Base-by-base conservation (phyloP, 2,113 vertebrate genomes). In the Pardalotus punctatus region DNA sequence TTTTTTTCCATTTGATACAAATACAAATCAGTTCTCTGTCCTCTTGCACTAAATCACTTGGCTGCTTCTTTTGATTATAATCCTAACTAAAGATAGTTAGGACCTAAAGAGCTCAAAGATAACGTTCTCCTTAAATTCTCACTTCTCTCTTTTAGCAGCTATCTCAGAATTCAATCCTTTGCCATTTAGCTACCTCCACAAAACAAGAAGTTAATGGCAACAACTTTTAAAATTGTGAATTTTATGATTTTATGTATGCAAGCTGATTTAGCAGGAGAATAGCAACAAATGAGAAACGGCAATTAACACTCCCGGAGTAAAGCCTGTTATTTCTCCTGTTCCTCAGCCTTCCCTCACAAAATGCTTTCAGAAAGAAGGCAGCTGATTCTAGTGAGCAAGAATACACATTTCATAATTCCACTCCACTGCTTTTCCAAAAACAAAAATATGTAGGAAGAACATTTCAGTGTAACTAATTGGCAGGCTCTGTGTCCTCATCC, bases 271-370 rank as follows among this genome's bases (percentile, higher is more conserved):
- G 93, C 67, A 93, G 82, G 90, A 95, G 93, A 96, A 95, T 90
- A 82, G 95, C 92, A 96, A 96, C 95, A 96, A 94, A 97, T 94
- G 93, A 96, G 96, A 96, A 96, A 95, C 61, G 92, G 96, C 92
- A 96, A 97, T 96, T 94, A 96, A 94, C 90, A 94, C 88, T 96
- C 85, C 64, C 71, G 0, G 92, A 86, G 94, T 28, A 83, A 93
- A 96, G 88, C 60, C 93, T 97, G 88, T 77, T 93, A 97, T 96
- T 96, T 96, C 88, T 97, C 85, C 60, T 92, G 85, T 94, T 93
- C 88, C 92, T 92, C 93, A 96, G 66, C 81, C 79, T 91, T 91
- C 66, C 50, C 95, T 95, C 87, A 86, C 27, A 91, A 96, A 85
- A 89, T 50, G 84, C 94, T 94, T 79, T 87, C 95, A 93, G 93